Evolutionary conservation across 2,113 vertebrate genomes (phyloP).

Genomic region (Ovis aries): ARS-UI_Ramb_v3.0 NC_056072.1:41168001-41168500

Average conservation of each 20-base stretch:
- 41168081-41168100: not conserved
- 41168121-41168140: not conserved
- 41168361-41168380: not conserved
- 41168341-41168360: not conserved
- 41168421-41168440: not conserved
- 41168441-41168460: not conserved
- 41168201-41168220: not conserved
- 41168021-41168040: not conserved
- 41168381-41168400: not conserved
- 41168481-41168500: not conserved
- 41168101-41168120: not conserved
- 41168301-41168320: not conserved
- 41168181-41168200: not conserved
- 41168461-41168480: not conserved
- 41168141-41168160: not conserved
- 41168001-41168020: not conserved
- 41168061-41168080: not conserved
- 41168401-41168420: not conserved
- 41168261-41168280: not conserved
- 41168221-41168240: not conserved
- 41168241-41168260: not conserved
- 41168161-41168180: not conserved
- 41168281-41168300: not conserved
- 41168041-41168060: not conserved
- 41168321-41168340: not conserved